Percentiles rank a stretch among this genome's conserved stretches.
Conservation (phyloP, 2,113 vertebrate species). For the Zapornia atra region DNA sequence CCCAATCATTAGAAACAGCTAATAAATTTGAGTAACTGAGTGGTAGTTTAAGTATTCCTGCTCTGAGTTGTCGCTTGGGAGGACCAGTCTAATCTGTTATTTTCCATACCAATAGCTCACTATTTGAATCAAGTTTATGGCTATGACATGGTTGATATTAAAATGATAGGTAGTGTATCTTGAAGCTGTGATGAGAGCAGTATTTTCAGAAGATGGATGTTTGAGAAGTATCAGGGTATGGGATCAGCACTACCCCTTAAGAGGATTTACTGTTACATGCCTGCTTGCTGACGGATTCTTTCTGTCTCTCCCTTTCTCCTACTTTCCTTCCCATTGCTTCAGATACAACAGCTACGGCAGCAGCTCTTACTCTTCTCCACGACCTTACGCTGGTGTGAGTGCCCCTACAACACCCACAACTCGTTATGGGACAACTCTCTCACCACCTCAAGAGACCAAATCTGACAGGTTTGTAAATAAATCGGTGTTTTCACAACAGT, state of each 20-base stretch:
- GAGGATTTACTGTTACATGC: neutral
- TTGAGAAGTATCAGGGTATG: neutral
- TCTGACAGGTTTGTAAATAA: constrained; percentile 80
- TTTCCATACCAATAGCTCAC: neutral
- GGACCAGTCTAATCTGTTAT: neutral
- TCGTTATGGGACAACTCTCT: constrained; percentile 67
- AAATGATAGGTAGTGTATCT: neutral
- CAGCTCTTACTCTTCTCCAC: constrained; percentile 74
- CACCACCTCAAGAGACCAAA: constrained; percentile 78
- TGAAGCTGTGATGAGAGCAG: neutral
- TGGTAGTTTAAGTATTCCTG: neutral
- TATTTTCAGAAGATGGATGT: neutral
- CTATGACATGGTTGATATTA: neutral
- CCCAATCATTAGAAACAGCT: neutral
- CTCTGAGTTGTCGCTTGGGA: neutral
- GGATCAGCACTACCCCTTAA: neutral
- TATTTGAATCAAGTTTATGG: neutral
- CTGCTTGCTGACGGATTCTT: neutral
- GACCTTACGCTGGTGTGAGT: constrained; percentile 72
- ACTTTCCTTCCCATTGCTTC: neutral
- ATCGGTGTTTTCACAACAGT: neutral
- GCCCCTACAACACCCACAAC: constrained; percentile 71
- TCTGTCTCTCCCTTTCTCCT: constrained; percentile 27
- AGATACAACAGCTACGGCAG: constrained; percentile 81
- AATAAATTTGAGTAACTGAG: neutral